Evolutionary conservation across 1,140 invertebrate genomes (phyloP), one percentile per base, ranked within the genome.

Genomic region (Steinernema khuongi): DNA sequence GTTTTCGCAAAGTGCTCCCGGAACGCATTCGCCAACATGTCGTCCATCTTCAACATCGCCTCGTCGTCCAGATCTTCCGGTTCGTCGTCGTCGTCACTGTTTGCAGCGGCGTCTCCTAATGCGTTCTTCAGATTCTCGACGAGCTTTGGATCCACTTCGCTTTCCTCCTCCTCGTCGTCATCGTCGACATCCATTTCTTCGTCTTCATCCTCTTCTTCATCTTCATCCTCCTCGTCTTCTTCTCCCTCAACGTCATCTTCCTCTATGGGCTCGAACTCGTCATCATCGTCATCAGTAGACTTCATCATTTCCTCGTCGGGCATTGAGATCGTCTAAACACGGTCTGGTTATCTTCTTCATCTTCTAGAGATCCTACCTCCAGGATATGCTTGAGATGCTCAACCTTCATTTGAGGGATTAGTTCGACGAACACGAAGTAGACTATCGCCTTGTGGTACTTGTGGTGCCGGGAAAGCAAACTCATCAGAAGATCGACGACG

Each of bases 371-470:
- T 41, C 7, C 36, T 41, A 41, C 50, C 50, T 60, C 50, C 7
- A 60, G 22, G 22, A 60, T 60, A 22, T 60, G 50, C 19, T 60
- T 60, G 4, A 60, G 22, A 60, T 60, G 50, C 11, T 60, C 50
- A 22, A 60, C 50, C 22, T 60, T 14, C 50, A 60, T 60, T 26
- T 60, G 11, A n/a, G 50, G 50, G 19, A 60, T 60, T 22, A 60
- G 4, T 22, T 60, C 50, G 50, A 60, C 26, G 50, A 60, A 60
- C 4, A 60, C 50, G 19, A 17, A 60, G 50, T 60, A 60, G 2
- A 60, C 50, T 14, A 60, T 11, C 11, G 50, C 50, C 50, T 60
- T 60, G 50, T 60, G 50, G 50, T 60, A 60, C 50, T 60, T 60
- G 50, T 60, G 50, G 50, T 60, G 50, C 7, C 50, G 11, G 11